Conservation (phyloP, 2,113 vertebrate species). For the Madoqua kirkii region DNA sequence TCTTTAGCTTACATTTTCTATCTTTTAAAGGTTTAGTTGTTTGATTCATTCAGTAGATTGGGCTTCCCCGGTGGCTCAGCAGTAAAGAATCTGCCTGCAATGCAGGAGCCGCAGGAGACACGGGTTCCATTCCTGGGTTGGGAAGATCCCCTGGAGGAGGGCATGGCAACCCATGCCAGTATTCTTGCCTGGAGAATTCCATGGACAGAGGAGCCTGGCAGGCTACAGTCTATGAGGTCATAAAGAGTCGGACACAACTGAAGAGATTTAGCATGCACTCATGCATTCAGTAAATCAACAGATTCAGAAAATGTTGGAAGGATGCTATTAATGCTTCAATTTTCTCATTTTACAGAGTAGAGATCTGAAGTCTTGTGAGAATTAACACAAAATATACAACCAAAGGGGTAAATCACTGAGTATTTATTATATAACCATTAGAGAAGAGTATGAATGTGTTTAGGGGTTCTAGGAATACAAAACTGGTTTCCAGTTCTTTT, state of each 20-base stretch:
- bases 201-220: neutral
- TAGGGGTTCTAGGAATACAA: neutral
- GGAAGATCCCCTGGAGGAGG: neutral
- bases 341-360: neutral
- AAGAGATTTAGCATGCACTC: neutral
- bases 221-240: neutral
- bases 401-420: neutral
- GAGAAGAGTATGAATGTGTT: neutral
- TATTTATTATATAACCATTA: neutral
- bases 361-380: neutral
- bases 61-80: neutral
- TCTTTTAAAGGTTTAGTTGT: neutral
- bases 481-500: neutral
- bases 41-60: neutral
- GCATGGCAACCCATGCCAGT: neutral
- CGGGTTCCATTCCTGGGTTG: neutral
- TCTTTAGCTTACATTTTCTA: neutral
- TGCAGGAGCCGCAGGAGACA: neutral
- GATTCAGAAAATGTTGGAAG: neutral
- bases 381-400: neutral
- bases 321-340: neutral
- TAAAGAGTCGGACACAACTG: neutral
- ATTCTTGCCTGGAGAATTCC: neutral
- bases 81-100: neutral
- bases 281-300: neutral